These are phyloP conservation scores for Papilio gigon DNA, from an alignment of 2,888 invertebrate genomes.

Conservation along the genomic window DNA sequence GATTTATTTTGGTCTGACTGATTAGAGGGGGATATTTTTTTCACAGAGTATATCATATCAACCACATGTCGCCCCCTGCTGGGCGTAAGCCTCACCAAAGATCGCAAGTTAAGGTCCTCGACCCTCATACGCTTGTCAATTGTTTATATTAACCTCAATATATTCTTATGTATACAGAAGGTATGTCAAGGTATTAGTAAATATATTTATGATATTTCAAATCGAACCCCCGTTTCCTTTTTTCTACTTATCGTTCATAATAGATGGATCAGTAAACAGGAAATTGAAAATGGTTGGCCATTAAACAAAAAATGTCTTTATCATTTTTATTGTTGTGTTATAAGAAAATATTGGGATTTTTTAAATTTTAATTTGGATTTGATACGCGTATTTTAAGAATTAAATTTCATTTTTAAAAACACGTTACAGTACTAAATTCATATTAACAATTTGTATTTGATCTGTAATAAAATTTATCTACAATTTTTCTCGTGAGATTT, in stretches of 20 bases:
- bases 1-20: background rate
- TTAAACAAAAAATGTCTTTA: constrained; percentile 25
- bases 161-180: background rate
- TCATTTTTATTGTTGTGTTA: background rate
- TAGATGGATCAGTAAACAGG: constrained; percentile 26
- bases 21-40: background rate
- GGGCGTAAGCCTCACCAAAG: no score
- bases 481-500: no score
- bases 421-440: no score
- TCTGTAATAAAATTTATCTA: no score
- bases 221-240: constrained; percentile 26
- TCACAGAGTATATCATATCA: no score
- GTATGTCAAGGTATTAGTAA: background rate
- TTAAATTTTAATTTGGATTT: no score
- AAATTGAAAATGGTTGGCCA: constrained; percentile 34
- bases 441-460: no score
- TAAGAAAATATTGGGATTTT: background rate
- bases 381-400: no score
- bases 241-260: constrained; percentile 25
- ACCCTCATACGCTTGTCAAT: background rate
- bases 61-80: no score
- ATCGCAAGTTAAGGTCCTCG: no score
- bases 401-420: no score
- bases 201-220: constrained; percentile 23
- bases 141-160: background rate